These are phyloP conservation scores for Thalassophryne amazonica DNA, from an alignment of 2,797 vertebrate genomes.

Conservation along the genomic window DNA sequence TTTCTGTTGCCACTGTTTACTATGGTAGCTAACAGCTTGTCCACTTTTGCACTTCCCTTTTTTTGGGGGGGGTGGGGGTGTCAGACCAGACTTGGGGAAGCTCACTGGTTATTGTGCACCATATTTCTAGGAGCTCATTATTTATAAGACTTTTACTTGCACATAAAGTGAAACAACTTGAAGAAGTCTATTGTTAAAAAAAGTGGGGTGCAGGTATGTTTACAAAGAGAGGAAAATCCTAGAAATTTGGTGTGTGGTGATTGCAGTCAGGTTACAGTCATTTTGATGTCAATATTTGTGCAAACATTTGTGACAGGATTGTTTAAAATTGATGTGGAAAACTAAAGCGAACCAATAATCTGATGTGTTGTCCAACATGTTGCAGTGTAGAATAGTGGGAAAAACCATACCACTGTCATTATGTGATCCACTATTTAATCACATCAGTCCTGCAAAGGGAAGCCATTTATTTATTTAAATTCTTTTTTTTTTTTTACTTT, in stretches of 20 bases:
- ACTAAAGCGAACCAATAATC: neutral
- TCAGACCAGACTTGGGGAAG: too few relatives aligned
- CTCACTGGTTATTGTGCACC: too few relatives aligned
- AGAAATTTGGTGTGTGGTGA: neutral
- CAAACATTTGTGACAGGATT: neutral
- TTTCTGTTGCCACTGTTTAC: neutral
- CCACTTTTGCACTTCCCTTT: too few relatives aligned
- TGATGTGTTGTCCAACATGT: neutral
- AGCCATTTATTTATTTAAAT: neutral
- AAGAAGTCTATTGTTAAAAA: too few relatives aligned
- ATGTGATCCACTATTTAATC: neutral
- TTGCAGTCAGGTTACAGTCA: conserved; percentile 1
- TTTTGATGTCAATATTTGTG: neutral
- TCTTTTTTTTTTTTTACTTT: neutral
- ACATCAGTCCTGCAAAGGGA: neutral
- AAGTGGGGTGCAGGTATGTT: too few relatives aligned
- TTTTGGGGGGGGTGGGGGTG: too few relatives aligned
- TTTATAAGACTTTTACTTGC: too few relatives aligned
- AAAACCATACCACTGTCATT: conserved; percentile 1
- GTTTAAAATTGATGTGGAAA: neutral
- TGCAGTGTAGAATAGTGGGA: conserved; percentile 13
- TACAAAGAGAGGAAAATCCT: neutral
- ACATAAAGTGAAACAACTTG: too few relatives aligned
- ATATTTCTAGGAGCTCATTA: too few relatives aligned
- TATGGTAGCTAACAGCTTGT: neutral